Conservation (phyloP, 2,113 vertebrate species). For the Tragelaphus strepsiceros region DNA sequence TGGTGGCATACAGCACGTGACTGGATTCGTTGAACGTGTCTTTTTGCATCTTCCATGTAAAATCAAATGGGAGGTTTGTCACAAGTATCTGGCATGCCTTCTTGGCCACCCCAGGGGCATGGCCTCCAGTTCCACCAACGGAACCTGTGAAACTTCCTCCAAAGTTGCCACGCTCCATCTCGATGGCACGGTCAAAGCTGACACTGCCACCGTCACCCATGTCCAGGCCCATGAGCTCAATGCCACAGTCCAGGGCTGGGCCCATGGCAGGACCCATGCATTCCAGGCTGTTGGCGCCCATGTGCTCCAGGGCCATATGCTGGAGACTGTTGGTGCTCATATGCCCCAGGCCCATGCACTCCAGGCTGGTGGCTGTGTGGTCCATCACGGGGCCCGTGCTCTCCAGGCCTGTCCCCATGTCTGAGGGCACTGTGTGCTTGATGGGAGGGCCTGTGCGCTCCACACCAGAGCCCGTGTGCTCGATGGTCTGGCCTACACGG, state of each 20-base stretch:
- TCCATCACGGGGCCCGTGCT: slow-evolving; percentile 41
- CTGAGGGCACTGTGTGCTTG: slow-evolving; percentile 88
- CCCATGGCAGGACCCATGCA: slow-evolving; percentile 80
- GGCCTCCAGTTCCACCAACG: slow-evolving; percentile 77
- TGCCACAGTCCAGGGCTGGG: neutral
- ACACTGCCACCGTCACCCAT: slow-evolving; percentile 70
- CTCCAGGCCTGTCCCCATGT: slow-evolving; percentile 88
- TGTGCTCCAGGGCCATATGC: slow-evolving; percentile 89
- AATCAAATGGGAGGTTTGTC: neutral
- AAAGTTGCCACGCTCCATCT: slow-evolving; percentile 93
- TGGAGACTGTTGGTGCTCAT: slow-evolving; percentile 89
- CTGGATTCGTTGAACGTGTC: neutral
- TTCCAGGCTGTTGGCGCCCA: slow-evolving; percentile 83
- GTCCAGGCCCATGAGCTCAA: neutral
- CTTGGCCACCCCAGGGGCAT: neutral
- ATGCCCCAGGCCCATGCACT: slow-evolving; percentile 91
- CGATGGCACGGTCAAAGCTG: slow-evolving; percentile 89
- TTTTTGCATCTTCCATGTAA: neutral
- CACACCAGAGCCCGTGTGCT: slow-evolving; percentile 84
- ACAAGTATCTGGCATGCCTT: neutral
- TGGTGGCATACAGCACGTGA: neutral
- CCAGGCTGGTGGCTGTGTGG: slow-evolving; percentile 81
- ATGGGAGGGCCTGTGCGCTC: slow-evolving; percentile 88
- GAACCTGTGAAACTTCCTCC: slow-evolving; percentile 88
- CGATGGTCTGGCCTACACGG: slow-evolving; percentile 82